phyloP scores from a whole-genome alignment of 2,888 invertebrate species.

The Dryocosmus kuriphilus region DNA sequence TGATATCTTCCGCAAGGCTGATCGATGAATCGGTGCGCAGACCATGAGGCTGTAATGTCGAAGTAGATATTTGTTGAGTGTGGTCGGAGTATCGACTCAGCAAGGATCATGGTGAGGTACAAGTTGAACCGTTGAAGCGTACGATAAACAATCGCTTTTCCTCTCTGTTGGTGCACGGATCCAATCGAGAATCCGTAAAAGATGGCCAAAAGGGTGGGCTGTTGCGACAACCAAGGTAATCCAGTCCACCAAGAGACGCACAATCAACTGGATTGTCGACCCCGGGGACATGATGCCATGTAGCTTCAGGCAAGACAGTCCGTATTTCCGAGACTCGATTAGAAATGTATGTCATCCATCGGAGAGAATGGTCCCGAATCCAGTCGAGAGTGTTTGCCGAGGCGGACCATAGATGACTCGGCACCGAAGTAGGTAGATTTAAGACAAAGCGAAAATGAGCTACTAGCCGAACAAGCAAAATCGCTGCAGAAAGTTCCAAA shows the following conservation, averaged over 20 bases:
- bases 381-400: not conserved
- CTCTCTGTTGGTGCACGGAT: too few relatives aligned
- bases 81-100: too few relatives aligned
- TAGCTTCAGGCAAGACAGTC: not conserved
- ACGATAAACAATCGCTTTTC: too few relatives aligned
- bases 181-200: too few relatives aligned
- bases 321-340: not conserved
- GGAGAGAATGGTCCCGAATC: not conserved
- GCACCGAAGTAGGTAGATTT: not conserved
- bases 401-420: not conserved
- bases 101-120: too few relatives aligned
- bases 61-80: too few relatives aligned
- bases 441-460: not conserved
- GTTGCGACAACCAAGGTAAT: not conserved
- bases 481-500: not conserved
- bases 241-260: not conserved
- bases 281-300: not conserved
- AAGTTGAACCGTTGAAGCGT: too few relatives aligned
- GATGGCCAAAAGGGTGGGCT: too few relatives aligned
- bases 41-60: not conserved
- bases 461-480: not conserved
- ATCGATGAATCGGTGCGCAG: not conserved
- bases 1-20: not conserved
- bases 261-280: not conserved
- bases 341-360: not conserved